Percentiles rank a stretch among this genome's conserved stretches.
Conservation (phyloP, 1,140 invertebrate species). For the Antheraea pernyi region DNA sequence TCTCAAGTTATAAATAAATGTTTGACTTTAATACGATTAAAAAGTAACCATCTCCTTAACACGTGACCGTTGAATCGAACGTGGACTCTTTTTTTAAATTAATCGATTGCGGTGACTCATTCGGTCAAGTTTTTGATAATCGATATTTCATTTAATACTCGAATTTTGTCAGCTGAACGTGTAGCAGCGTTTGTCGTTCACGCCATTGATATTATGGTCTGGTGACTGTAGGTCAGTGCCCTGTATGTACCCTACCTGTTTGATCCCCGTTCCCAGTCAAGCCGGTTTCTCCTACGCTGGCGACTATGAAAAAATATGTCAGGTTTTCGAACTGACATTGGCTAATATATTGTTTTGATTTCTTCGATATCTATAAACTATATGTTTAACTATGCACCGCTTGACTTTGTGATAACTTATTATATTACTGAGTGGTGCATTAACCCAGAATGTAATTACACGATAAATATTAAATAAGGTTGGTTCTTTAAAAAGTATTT, state of each 20-base stretch:
- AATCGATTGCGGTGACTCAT: not conserved
- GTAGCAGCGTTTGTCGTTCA: not conserved
- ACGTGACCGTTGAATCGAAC: not conserved
- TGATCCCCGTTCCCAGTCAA: slow-evolving; percentile 52
- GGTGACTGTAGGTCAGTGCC: slow-evolving; percentile 70
- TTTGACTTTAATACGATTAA: not conserved
- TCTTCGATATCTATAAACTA: slow-evolving; percentile 16
- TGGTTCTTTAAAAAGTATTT: too few relatives aligned
- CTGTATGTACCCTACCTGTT: slow-evolving; percentile 70
- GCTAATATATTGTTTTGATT: slow-evolving; percentile 31
- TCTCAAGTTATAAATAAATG: not conserved
- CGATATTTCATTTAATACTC: not conserved
- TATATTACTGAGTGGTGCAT: too few relatives aligned
- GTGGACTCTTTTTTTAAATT: not conserved
- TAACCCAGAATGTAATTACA: too few relatives aligned
- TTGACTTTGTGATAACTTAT: too few relatives aligned
- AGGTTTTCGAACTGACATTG: slow-evolving; percentile 36
- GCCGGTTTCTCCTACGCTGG: slow-evolving; percentile 54
- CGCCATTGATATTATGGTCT: slow-evolving; percentile 63
- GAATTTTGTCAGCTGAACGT: slow-evolving; percentile 1
- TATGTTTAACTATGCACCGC: too few relatives aligned
- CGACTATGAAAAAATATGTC: slow-evolving; percentile 42
- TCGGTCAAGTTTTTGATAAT: not conserved
- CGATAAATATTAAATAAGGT: too few relatives aligned
- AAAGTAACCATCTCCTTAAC: not conserved